A percentile compares a stretch with the other conserved stretches of the same genome.
These are phyloP conservation scores for Bombus soroeensis DNA, from an alignment of 1,140 invertebrate genomes.

Conservation along the genomic window DNA sequence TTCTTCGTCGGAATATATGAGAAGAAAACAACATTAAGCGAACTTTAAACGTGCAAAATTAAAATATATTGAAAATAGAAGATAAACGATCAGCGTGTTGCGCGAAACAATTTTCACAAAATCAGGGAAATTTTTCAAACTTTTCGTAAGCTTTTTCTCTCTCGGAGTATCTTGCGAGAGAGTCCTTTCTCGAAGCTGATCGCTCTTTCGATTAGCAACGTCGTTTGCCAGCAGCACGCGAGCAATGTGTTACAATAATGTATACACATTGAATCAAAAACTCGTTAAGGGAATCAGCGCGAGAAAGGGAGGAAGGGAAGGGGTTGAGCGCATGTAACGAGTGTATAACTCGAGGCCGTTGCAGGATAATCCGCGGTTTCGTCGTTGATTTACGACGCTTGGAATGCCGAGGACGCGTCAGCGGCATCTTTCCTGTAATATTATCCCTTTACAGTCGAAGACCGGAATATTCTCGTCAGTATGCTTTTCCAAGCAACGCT, in stretches of 20 bases:
- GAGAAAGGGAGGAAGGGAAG: neutral
- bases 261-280: conserved; percentile 54
- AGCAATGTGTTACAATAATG: conserved; percentile 15
- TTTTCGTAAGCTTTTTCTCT: neutral
- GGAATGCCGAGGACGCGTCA: conserved; percentile 40
- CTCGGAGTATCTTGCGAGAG: neutral
- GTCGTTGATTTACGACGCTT: conserved; percentile 44
- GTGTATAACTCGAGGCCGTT: conserved; percentile 48
- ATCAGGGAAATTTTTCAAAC: neutral
- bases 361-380: conserved; percentile 50
- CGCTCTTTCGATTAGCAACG: conserved; percentile 35
- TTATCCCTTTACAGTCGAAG: conserved; percentile 19
- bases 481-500: neutral
- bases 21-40: too few species aligned
- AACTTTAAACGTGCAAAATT: too few species aligned
- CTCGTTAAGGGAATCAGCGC: conserved; percentile 42
- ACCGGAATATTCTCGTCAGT: conserved; percentile 3
- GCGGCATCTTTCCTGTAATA: conserved; percentile 40
- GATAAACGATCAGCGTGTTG: too few species aligned
- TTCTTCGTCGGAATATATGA: too few species aligned
- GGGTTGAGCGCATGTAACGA: conserved; percentile 28
- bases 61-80: too few species aligned
- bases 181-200: conserved; percentile 4
- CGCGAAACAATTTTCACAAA: neutral
- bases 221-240: neutral